Percentiles rank a stretch among this genome's conserved stretches.
Evolutionary conservation across 2,797 vertebrate genomes (phyloP).

Genomic region (Galagoides demidoff): DNA sequence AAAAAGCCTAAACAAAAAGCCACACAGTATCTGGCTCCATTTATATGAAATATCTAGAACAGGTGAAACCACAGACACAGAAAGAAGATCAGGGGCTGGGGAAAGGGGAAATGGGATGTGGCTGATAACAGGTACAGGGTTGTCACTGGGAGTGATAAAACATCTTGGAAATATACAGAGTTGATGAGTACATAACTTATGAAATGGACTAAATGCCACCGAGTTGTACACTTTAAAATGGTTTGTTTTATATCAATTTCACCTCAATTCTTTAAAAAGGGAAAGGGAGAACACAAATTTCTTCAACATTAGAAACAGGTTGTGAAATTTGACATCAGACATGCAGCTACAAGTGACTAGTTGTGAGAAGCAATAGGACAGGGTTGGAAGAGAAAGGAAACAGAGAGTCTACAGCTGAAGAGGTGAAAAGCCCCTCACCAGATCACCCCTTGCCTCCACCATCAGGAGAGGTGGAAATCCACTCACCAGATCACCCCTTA

Average conservation of each 20-base stretch:
- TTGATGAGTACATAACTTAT: fast-evolving
- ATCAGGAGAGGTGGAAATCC: fast-evolving
- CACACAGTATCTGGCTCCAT: fast-evolving
- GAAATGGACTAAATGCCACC: background rate
- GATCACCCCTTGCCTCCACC: background rate
- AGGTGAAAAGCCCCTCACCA: background rate
- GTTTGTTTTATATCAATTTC: background rate
- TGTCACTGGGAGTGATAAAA: background rate
- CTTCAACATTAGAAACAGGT: background rate
- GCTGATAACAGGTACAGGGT: fast-evolving
- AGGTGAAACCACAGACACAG: background rate
- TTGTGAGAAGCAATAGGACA: background rate
- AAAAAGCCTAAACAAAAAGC: background rate
- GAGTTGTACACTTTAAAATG: background rate
- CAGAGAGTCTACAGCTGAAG: fast-evolving
- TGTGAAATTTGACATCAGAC: fast-evolving
- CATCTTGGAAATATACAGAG: background rate
- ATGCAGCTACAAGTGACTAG: fast-evolving
- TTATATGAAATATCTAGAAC: fast-evolving
- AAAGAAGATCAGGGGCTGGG: fast-evolving
- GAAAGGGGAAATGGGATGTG: fast-evolving
- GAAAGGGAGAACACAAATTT: fast-evolving
- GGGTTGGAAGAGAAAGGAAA: fast-evolving
- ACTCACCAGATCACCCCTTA: background rate
- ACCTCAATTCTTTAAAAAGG: background rate